Conservation (phyloP, 2,888 invertebrate genomes). For the Drosophila antonietae region DNA sequence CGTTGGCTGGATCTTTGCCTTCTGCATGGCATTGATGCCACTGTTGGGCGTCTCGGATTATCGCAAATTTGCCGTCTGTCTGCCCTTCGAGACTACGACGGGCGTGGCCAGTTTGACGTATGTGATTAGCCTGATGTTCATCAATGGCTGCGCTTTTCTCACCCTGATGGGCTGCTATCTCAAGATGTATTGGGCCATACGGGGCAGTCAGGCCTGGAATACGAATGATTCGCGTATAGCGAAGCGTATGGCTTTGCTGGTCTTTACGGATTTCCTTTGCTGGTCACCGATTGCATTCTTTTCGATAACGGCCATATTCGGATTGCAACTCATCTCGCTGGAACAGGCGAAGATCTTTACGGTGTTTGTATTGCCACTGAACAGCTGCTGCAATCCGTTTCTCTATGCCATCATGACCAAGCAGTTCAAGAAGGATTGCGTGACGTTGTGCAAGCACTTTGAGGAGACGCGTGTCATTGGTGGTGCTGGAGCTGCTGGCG, state of each 20-base stretch:
- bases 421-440: conserved; percentile 98
- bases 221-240: conserved; percentile 98
- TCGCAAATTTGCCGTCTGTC: conserved; percentile 97
- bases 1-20: conserved; percentile 95
- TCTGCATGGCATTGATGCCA: conserved; percentile 94
- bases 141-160: conserved; percentile 97
- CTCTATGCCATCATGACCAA: conserved; percentile 98
- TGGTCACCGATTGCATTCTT: conserved; percentile 99
- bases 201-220: conserved; percentile 99
- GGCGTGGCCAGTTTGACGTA: conserved; percentile 92
- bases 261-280: conserved; percentile 98
- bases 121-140: conserved; percentile 94
- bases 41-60: conserved; percentile 97
- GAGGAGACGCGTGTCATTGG: conserved; percentile 93
- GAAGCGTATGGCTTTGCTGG: conserved; percentile 97
- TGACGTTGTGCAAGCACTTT: conserved; percentile 97
- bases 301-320: conserved; percentile 96
- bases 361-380: conserved; percentile 97
- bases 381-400: conserved; percentile 99
- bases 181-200: conserved; percentile 98
- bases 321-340: conserved; percentile 94
- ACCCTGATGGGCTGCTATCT: conserved; percentile 98
- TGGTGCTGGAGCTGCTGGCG: background rate
- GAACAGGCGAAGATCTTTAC: conserved; percentile 98
- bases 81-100: conserved; percentile 96